Evolutionary conservation across 2,113 vertebrate species (phyloP).

Genomic region (Lasiurus cinereus): DNA sequence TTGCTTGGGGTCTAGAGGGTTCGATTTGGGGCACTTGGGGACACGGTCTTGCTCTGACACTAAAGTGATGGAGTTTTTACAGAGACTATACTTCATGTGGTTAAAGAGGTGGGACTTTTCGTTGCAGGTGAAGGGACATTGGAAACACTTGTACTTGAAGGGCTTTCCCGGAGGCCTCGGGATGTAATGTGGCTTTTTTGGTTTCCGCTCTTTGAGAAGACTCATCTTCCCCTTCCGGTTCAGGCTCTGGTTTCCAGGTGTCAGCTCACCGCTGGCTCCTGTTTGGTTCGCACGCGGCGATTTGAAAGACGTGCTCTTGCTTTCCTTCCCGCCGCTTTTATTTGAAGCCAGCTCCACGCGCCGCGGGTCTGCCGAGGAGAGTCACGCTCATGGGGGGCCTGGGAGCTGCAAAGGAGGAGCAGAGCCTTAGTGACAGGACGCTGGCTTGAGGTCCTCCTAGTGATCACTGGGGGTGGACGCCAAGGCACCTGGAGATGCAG

Average conservation of each 20-base stretch:
- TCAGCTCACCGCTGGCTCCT: conserved; percentile 63
- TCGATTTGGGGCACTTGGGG: conserved; percentile 86
- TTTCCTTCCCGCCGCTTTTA: neutral
- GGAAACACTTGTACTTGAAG: conserved; percentile 99
- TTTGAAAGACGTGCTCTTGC: conserved; percentile 55
- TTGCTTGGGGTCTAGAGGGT: conserved; percentile 84
- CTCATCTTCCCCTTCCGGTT: conserved; percentile 89
- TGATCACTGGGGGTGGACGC: rapidly evolving
- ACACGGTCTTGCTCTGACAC: conserved; percentile 92
- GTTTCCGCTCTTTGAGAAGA: conserved; percentile 93
- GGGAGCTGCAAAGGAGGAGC: conserved; percentile 83
- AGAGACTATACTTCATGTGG: conserved; percentile 99
- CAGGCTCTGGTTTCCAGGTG: conserved; percentile 33
- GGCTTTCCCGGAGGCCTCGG: conserved; percentile 97
- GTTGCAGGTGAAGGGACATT: conserved; percentile 99
- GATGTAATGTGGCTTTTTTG: conserved; percentile 98
- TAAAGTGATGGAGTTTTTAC: conserved; percentile 97
- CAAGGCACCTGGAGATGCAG: too few relatives aligned
- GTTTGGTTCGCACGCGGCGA: neutral
- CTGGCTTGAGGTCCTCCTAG: neutral
- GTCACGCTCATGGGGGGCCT: neutral
- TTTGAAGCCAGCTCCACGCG: neutral
- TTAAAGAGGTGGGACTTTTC: conserved; percentile 99
- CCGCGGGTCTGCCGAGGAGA: conserved; percentile 24
- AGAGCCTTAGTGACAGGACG: conserved; percentile 7